These are phyloP conservation scores for Acrobasis suavella DNA, from an alignment of 2,888 invertebrate genomes.

Conservation along the genomic window DNA sequence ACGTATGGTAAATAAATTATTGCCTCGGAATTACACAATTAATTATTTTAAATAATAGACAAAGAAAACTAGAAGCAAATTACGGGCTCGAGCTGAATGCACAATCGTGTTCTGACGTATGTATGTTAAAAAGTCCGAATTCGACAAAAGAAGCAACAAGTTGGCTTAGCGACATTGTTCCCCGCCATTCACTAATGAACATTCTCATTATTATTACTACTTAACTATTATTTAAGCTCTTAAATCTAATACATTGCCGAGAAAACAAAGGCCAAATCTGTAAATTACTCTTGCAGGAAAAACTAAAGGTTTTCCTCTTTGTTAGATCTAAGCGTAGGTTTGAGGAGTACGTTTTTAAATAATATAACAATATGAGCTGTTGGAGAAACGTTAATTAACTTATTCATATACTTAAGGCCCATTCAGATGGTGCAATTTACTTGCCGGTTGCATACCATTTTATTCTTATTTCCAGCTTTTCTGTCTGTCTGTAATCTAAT, in stretches of 20 bases:
- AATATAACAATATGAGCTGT: neutral
- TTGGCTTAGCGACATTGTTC: neutral
- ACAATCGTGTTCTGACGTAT: neutral
- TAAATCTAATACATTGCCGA: neutral
- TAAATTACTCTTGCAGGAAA: neutral
- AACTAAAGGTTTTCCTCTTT: neutral
- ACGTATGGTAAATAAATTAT: too few species aligned
- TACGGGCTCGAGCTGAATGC: neutral
- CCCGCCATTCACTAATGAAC: conserved; percentile 2
- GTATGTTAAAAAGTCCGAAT: neutral
- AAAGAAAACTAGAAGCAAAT: too few species aligned
- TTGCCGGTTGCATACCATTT: too few species aligned
- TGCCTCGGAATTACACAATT: too few species aligned
- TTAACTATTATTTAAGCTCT: conserved; percentile 1
- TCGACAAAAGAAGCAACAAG: conserved; percentile 1
- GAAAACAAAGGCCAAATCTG: neutral
- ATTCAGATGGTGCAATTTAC: too few species aligned
- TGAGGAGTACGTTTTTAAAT: neutral
- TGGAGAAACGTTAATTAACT: neutral
- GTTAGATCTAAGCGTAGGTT: neutral
- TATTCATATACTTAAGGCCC: too few species aligned
- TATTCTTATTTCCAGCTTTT: too few species aligned
- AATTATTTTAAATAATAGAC: too few species aligned
- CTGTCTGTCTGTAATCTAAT: too few species aligned
- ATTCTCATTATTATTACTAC: conserved; percentile 6